Base-by-base conservation (phyloP, 2,888 invertebrate species). In the Cheilosia pagana region DNA sequence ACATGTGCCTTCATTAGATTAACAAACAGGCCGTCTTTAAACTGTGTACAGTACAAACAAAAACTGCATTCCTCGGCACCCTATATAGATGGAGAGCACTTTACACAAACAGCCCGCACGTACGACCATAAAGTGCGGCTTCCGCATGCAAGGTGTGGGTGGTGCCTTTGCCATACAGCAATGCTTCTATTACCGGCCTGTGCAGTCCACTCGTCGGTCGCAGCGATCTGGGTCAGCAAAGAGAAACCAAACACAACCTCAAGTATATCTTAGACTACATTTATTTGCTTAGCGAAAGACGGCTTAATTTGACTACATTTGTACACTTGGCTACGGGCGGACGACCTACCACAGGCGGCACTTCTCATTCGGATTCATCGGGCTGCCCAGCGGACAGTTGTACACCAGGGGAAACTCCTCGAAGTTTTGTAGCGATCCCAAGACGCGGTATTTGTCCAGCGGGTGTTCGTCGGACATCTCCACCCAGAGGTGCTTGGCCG, bases 401-500 rank as follows among this genome's bases (percentile, higher is more conserved):
- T 87, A 91, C 0, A 87, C 88, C 31, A 87, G 75, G 0, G 91
- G 86, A 50, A 91, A 91, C 1, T 91, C 91, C 5, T 88, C 89
- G 43, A 83, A 89, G 65, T 91, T 91, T 16, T 89, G 89, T 14
- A 91, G 77, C 2, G 90, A 88, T 2, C 91, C 91, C 23, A 90
- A 70, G 0, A 91, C 90, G 12, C 91, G 88, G 75, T 89, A 91
- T 71, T 89, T 91, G 72, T 91, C 90, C 35, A 90, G 86, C 2
- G 90, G 88, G 67, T 91, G 91, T 10, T 89, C 89, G 25, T 88
- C 72, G 0, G 86, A 88, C 10, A 90, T 55, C 41, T 91, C 91
- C 39, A 88, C 87, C 91, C 90, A 91, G 31, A 89, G 89, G 71
- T 91, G 88, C 23, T 89, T 87, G 70, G 90, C 88, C 21, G 89